These are phyloP conservation scores for Andrena camellia DNA, from an alignment of 2,888 invertebrate genomes.

Conservation along the genomic window DNA sequence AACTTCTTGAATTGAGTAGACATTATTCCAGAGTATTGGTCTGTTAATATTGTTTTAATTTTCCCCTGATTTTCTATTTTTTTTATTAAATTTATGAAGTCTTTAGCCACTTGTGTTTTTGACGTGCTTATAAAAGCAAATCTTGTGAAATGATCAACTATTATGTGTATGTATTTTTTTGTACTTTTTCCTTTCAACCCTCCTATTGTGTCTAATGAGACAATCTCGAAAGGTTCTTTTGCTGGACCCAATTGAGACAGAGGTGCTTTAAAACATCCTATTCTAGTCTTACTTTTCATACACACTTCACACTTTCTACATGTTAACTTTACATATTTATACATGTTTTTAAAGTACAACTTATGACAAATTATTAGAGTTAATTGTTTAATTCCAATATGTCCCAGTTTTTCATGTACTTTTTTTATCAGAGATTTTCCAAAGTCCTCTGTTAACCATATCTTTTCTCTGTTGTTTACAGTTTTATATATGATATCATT, in stretches of 20 bases:
- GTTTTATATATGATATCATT: too few relatives aligned
- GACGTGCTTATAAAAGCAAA: not conserved
- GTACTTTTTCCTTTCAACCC: constrained; percentile 72
- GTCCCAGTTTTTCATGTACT: constrained; percentile 22
- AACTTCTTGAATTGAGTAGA: constrained; percentile 72
- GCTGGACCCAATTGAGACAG: constrained; percentile 75
- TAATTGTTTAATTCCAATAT: constrained; percentile 36
- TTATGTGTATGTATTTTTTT: constrained; percentile 75
- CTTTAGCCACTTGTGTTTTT: constrained; percentile 2
- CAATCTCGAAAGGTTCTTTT: constrained; percentile 71
- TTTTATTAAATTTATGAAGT: too few relatives aligned
- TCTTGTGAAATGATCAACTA: not conserved
- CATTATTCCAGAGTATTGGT: constrained; percentile 73
- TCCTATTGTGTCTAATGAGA: constrained; percentile 76
- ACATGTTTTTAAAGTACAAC: constrained; percentile 35
- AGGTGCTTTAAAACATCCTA: constrained; percentile 62
- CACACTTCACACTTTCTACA: constrained; percentile 26
- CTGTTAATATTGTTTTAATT: not conserved
- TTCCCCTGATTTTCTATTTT: too few relatives aligned
- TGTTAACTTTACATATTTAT: not conserved
- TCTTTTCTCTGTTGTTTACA: not conserved
- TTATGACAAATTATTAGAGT: constrained; percentile 8
- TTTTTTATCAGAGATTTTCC: not conserved
- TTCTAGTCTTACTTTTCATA: constrained; percentile 73
- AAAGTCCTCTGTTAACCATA: constrained; percentile 31